phyloP scores from a whole-genome alignment of 2,888 invertebrate genomes.

The Eilema depressum region DNA sequence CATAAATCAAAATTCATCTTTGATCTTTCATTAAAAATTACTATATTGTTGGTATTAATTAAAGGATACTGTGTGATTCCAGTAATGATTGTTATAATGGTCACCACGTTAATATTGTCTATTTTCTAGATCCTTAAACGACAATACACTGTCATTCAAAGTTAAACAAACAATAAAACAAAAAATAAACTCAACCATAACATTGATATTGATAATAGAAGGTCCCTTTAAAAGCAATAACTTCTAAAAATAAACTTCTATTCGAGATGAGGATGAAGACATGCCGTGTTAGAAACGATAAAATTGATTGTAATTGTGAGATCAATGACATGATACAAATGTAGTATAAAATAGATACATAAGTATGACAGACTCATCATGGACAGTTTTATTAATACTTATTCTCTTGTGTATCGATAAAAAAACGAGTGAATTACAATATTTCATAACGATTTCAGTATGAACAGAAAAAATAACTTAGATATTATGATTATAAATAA shows the following conservation, averaged over 20 bases:
- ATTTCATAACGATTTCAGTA: not conserved
- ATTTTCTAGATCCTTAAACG: not conserved
- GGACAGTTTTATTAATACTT: not conserved
- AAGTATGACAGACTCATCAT: not conserved
- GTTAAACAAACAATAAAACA: not conserved
- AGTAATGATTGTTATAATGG: too few species aligned
- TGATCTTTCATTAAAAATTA: not conserved
- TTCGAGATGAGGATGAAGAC: slow-evolving; percentile 19
- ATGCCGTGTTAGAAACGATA: slow-evolving; percentile 19
- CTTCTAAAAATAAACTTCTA: slow-evolving; percentile 39
- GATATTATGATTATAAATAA: too few species aligned
- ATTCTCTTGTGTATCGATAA: not conserved
- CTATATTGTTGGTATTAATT: too few species aligned
- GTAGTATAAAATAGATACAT: not conserved
- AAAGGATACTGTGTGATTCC: too few species aligned
- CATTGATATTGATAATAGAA: slow-evolving; percentile 21
- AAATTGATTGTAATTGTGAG: slow-evolving; percentile 32
- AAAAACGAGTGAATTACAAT: not conserved
- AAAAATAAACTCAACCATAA: slow-evolving; percentile 10
- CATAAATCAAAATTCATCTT: not conserved
- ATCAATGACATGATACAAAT: slow-evolving; percentile 12
- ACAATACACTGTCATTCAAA: not conserved
- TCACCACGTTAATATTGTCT: too few species aligned
- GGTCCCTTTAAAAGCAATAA: slow-evolving; percentile 36
- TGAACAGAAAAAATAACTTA: not conserved